Base-by-base conservation (phyloP, 2,888 invertebrate genomes). In the Scaptomyza reducta region DNA sequence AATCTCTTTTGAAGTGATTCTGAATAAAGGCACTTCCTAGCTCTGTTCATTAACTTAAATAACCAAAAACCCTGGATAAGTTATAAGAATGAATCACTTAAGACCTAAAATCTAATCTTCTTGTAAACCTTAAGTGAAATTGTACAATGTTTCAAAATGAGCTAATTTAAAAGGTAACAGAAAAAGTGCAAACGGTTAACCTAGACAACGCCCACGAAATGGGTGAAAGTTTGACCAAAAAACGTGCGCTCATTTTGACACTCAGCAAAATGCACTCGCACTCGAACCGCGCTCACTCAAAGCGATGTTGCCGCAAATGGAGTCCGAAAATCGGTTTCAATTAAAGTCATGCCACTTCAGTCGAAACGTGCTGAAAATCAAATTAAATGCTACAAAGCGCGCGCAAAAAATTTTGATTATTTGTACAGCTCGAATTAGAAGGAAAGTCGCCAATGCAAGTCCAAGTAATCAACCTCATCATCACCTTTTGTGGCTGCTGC, bases 321-420 rank as follows among this genome's bases (percentile, higher is more conserved):
- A 31, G 45, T 56, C 42, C 57, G 68, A 77, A 77, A 77, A 70
- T 74, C 60, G 70, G 63, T 76, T 76, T 76, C 76, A 74, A 76
- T 76, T 78, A 74, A 76, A 70, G 75, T 13, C 51, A 35, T 33
- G 50, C 54, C 33, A 47, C 56, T 61, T 27, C 31, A 56, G 38
- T 44, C 57, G 78, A 81, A 85, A 87, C 87, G 87, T 85, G 82
- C 83, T 85, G 85, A 55, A 87, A 74, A 87, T 87, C 82, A 87
- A 82, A 87, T 82, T 87, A 87, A 82, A 82, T 82, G 79, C 70
- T 65, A 72, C 79, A 75, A 79, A 71, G 58, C 65, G 54, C 61
- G 50, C 60, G 57, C 64, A 44, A 85, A 72, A 84, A 77, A 73
- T 87, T 87, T 85, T 82, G 82, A 83, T 87, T 83, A 83, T 83